These are phyloP conservation scores for Pristiophorus japonicus DNA, from an alignment of 2,113 vertebrate genomes.

Conservation along the genomic window DNA sequence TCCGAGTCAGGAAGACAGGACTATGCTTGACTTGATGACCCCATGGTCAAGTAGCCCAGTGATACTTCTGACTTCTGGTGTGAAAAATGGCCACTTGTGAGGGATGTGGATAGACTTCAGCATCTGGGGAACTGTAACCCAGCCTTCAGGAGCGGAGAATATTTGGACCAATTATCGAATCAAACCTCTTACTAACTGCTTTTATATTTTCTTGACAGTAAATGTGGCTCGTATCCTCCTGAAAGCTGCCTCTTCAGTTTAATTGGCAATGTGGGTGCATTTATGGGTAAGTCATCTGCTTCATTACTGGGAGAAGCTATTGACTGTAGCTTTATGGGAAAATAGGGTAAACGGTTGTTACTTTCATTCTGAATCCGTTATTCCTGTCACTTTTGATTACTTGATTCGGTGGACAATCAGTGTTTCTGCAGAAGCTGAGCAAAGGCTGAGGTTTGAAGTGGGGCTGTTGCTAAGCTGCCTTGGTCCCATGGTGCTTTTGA, in stretches of 20 bases:
- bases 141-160: neutral
- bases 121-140: neutral
- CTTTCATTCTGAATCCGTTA: neutral
- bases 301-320: neutral
- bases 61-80: neutral
- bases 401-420: neutral
- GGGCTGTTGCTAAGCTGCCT: neutral
- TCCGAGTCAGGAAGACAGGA: neutral
- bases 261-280: constrained; percentile 81
- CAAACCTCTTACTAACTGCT: neutral
- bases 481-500: neutral
- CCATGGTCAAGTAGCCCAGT: neutral
- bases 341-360: neutral
- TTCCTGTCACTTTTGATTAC: neutral
- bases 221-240: constrained; percentile 81
- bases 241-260: constrained; percentile 91
- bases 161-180: neutral
- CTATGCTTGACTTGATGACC: no score
- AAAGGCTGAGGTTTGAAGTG: neutral
- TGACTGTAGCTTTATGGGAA: neutral
- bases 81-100: neutral
- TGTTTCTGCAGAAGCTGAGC: neutral
- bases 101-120: neutral
- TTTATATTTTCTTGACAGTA: constrained; percentile 56
- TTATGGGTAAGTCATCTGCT: constrained; percentile 73